Percentiles rank a stretch among this genome's conserved stretches.
These are phyloP conservation scores for Centropyge bicolor DNA, from an alignment of 2,797 vertebrate genomes.

Conservation along the genomic window DNA sequence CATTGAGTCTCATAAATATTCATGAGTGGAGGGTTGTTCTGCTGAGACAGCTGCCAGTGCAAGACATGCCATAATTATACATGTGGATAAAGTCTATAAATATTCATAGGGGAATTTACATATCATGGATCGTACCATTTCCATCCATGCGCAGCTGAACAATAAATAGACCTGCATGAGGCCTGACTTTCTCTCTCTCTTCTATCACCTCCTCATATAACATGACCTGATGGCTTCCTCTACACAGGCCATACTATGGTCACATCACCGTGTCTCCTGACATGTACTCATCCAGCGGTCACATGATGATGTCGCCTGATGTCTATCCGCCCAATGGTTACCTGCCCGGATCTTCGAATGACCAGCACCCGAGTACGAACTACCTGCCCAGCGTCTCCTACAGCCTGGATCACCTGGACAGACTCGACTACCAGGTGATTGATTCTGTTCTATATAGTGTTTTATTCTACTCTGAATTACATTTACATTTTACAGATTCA, in stretches of 20 bases:
- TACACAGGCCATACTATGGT: constrained; percentile 76
- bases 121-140: neutral
- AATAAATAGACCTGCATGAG: neutral
- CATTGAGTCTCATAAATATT: constrained; percentile 31
- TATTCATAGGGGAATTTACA: constrained; percentile 14
- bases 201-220: neutral
- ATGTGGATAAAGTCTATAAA: constrained; percentile 7
- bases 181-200: neutral
- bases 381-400: constrained; percentile 83
- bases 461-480: neutral
- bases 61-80: constrained; percentile 4
- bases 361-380: constrained; percentile 64
- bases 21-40: constrained; percentile 26
- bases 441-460: neutral
- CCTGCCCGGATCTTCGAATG: constrained; percentile 56
- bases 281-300: constrained; percentile 64
- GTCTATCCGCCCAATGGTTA: constrained; percentile 70
- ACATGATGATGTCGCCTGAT: constrained; percentile 73
- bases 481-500: neutral
- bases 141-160: constrained; percentile 2
- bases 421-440: constrained; percentile 76
- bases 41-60: constrained; percentile 35
- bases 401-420: constrained; percentile 80
- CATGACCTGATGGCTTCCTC: constrained; percentile 7
- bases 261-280: constrained; percentile 74